These are phyloP conservation scores for Salvelinus alpinus DNA, from an alignment of 2,113 vertebrate genomes.

Conservation along the genomic window DNA sequence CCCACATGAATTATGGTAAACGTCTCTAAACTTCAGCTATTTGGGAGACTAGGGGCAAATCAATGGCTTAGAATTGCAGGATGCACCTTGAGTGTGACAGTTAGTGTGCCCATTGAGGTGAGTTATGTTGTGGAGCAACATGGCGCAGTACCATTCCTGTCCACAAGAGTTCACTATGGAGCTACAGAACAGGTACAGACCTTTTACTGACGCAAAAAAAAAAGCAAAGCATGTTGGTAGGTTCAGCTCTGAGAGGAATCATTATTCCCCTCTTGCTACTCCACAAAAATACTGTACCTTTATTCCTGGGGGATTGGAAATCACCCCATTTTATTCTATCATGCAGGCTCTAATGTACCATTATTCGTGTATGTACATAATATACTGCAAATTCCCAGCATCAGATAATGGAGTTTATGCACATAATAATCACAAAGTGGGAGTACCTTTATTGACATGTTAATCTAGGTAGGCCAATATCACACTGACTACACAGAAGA, in stretches of 20 bases:
- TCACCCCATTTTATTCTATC: neutral
- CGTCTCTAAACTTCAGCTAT: neutral
- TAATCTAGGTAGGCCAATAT: slow-evolving; percentile 37
- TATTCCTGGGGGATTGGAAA: neutral
- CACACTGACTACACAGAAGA: slow-evolving; percentile 21
- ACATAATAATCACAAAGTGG: neutral
- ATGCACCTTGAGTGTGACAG: neutral
- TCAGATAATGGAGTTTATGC: slow-evolving; percentile 13
- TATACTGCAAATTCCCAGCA: neutral
- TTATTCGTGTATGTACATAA: too few relatives aligned
- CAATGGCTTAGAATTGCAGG: neutral
- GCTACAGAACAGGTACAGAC: slow-evolving; percentile 32
- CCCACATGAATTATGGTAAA: neutral
- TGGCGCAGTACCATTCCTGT: neutral
- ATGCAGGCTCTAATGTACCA: too few relatives aligned
- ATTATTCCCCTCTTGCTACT: neutral
- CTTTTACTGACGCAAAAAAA: neutral
- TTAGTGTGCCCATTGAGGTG: neutral
- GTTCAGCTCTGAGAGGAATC: slow-evolving; percentile 37
- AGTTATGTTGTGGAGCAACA: neutral
- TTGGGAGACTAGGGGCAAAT: neutral
- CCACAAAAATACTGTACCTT: neutral
- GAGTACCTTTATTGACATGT: slow-evolving; percentile 13
- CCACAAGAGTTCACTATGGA: slow-evolving; percentile 71
- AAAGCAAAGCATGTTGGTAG: slow-evolving; percentile 46